A percentile compares a stretch with the other conserved stretches of the same genome.
These are phyloP conservation scores for Coelogynopora nodosa DNA, from an alignment of 2,888 invertebrate genomes.

Conservation along the genomic window DNA sequence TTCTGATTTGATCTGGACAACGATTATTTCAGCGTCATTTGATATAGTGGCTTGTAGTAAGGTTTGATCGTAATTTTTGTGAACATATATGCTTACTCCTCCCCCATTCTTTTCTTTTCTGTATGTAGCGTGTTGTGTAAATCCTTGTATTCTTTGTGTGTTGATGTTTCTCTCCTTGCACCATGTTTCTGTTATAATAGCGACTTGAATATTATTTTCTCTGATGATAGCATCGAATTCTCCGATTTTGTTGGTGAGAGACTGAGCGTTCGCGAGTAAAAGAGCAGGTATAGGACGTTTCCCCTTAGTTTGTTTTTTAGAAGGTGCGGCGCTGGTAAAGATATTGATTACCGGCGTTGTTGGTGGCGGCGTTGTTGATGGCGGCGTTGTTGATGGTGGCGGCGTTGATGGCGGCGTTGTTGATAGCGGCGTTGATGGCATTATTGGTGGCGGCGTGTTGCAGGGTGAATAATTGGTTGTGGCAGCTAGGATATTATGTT, in stretches of 20 bases:
- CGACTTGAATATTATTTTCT: conserved; percentile 12
- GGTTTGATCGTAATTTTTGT: no score
- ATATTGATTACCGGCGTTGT: not conserved
- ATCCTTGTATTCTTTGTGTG: conserved; percentile 2
- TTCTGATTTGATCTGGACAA: not conserved
- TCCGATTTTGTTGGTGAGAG: conserved; percentile 10
- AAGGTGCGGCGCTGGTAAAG: not conserved
- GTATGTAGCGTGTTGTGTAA: not conserved
- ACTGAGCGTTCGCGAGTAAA: not conserved
- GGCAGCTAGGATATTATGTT: not conserved
- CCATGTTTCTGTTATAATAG: conserved; percentile 10
- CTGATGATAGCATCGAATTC: conserved; percentile 24
- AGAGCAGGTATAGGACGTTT: conserved; percentile 3
- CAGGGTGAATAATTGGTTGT: not conserved
- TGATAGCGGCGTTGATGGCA: not conserved
- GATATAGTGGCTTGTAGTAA: no score
- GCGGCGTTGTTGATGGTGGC: no score
- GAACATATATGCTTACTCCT: no score
- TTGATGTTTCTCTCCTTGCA: conserved; percentile 16
- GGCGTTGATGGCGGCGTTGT: no score
- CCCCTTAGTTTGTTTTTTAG: not conserved
- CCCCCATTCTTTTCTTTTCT: conserved; percentile 3
- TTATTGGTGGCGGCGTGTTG: not conserved
- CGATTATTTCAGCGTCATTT: not conserved
- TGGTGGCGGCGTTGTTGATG: no score